These are phyloP conservation scores for Bufo bufo DNA, from an alignment of 2,113 vertebrate genomes.

Conservation along the genomic window DNA sequence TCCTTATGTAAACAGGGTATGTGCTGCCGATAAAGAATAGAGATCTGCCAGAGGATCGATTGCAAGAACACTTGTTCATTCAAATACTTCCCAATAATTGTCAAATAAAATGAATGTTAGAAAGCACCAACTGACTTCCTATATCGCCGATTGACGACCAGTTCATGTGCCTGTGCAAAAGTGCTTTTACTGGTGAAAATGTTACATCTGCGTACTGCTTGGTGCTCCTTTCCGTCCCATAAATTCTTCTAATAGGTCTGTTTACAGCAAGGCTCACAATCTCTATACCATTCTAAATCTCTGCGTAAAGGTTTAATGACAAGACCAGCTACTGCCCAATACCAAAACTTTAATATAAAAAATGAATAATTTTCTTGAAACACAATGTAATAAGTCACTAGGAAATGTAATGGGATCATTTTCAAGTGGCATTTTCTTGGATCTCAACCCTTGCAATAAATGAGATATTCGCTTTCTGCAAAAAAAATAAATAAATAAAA, in stretches of 20 bases:
- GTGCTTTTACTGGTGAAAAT: not conserved
- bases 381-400: conserved; percentile 36
- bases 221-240: not conserved
- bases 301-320: conserved; percentile 15
- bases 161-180: too few relatives aligned
- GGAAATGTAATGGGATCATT: conserved; percentile 36
- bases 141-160: too few relatives aligned
- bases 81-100: too few relatives aligned
- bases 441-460: conserved; percentile 38
- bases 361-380: conserved; percentile 30
- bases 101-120: too few relatives aligned
- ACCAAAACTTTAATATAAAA: not conserved
- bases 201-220: not conserved
- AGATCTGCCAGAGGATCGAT: too few relatives aligned
- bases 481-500: conserved; percentile 25
- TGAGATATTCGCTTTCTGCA: conserved; percentile 10
- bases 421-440: conserved; percentile 35
- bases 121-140: too few relatives aligned
- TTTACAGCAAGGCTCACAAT: not conserved
- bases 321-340: not conserved
- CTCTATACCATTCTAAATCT: conserved; percentile 14
- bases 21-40: too few relatives aligned
- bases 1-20: too few relatives aligned
- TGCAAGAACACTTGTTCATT: too few relatives aligned
- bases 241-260: not conserved